These are phyloP conservation scores for Caranx ignobilis DNA, from an alignment of 2,113 vertebrate species.

Conservation along the genomic window DNA sequence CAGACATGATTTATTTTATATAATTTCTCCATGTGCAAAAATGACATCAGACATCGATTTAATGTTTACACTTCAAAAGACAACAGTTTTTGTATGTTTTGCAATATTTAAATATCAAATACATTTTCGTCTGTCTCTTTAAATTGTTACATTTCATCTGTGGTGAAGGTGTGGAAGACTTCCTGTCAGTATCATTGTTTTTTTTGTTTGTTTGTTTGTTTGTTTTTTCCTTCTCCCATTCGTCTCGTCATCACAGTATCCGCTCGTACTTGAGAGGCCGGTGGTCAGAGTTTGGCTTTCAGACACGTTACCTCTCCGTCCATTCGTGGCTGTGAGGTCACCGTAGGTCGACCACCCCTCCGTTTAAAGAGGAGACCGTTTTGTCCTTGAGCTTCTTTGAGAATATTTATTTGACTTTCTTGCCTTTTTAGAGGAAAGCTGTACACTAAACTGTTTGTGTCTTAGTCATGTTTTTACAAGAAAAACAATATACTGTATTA, in stretches of 20 bases:
- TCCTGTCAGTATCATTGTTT: slow-evolving; percentile 36
- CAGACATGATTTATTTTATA: slow-evolving; percentile 80
- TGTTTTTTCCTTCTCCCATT: background rate
- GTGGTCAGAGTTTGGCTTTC: slow-evolving; percentile 19
- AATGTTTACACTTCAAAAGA: slow-evolving; percentile 79
- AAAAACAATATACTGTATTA: slow-evolving; percentile 41
- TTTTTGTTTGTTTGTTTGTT: slow-evolving; percentile 27
- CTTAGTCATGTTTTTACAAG: slow-evolving; percentile 67
- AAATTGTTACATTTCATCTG: slow-evolving; percentile 65
- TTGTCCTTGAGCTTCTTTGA: slow-evolving; percentile 50
- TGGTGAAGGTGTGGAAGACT: slow-evolving; percentile 56
- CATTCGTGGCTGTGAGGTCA: slow-evolving; percentile 35
- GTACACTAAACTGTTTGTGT: slow-evolving; percentile 65
- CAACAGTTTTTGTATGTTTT: slow-evolving; percentile 73
- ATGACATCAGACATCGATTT: slow-evolving; percentile 68
- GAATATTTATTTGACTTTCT: slow-evolving; percentile 70
- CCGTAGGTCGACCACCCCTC: slow-evolving; percentile 41
- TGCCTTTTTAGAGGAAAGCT: slow-evolving; percentile 69
- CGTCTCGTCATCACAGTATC: slow-evolving; percentile 20
- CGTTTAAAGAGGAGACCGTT: slow-evolving; percentile 31
- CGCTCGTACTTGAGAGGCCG: slow-evolving; percentile 14
- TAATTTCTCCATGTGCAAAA: slow-evolving; percentile 76
- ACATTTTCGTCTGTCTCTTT: slow-evolving; percentile 64
- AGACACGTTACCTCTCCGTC: slow-evolving; percentile 42
- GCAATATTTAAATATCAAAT: slow-evolving; percentile 75